phyloP scores from a whole-genome alignment of 2,113 vertebrate species.

The Nettapus auritus region DNA sequence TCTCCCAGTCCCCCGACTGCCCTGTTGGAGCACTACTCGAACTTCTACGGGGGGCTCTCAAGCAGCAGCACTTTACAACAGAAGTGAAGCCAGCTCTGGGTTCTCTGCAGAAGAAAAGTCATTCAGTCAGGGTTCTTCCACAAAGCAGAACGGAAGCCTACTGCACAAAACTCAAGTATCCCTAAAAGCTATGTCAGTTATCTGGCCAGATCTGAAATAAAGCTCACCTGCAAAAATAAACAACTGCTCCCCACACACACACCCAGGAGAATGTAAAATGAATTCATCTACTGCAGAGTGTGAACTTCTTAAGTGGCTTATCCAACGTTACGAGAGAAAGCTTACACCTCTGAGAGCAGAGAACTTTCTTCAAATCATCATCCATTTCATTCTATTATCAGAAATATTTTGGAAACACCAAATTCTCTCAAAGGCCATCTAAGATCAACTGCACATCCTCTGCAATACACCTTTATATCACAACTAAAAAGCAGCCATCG shows the following conservation, averaged over 20 bases:
- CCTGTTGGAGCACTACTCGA: not conserved
- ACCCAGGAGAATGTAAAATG: not conserved
- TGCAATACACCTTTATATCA: not conserved
- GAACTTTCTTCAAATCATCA: not conserved
- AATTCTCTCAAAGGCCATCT: not conserved
- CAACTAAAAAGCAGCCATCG: not conserved
- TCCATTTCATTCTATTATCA: not conserved
- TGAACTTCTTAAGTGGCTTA: not conserved
- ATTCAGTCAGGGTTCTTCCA: not conserved
- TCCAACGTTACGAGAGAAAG: not conserved
- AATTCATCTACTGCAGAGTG: not conserved
- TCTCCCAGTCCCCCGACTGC: not conserved
- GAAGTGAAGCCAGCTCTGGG: not conserved
- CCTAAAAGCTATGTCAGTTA: not conserved
- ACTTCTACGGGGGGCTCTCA: not conserved
- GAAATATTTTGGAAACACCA: not conserved
- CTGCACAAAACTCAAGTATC: not conserved
- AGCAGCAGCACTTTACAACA: not conserved
- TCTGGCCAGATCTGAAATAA: not conserved
- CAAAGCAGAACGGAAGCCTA: not conserved
- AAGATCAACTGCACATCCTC: not conserved
- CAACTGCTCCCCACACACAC: not conserved
- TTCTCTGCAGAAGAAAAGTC: not conserved
- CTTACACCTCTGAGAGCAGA: not conserved
- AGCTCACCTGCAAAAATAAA: not conserved